Percentiles rank a stretch among this genome's conserved stretches.
Evolutionary conservation across 2,797 vertebrate genomes (phyloP).

Genomic region (Garrulus glandarius): DNA sequence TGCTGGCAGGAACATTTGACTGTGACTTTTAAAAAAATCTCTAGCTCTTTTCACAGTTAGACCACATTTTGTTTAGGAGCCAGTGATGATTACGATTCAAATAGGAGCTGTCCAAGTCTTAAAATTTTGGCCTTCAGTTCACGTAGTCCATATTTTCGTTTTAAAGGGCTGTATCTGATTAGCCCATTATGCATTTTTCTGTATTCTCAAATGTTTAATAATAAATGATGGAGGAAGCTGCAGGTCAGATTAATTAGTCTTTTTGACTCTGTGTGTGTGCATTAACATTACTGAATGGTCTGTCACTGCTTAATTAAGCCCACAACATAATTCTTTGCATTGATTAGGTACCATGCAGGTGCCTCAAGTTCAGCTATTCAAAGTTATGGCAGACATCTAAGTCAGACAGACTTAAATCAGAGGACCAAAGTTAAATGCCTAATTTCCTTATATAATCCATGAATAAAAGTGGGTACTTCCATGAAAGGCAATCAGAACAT

Average conservation of each 20-base stretch:
- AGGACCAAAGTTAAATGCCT: background rate
- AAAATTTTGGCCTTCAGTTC: background rate
- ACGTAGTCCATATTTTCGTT: background rate
- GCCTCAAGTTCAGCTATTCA: background rate
- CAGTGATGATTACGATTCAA: background rate
- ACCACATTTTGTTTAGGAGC: background rate
- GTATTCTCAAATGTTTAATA: conserved; percentile 59
- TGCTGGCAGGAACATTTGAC: background rate
- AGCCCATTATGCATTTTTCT: background rate
- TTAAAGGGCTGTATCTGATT: background rate
- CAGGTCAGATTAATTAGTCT: conserved; percentile 50
- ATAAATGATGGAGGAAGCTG: conserved; percentile 49
- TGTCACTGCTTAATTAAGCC: conserved; percentile 53
- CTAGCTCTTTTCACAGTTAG: background rate
- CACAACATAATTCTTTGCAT: conserved; percentile 39
- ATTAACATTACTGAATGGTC: conserved; percentile 55
- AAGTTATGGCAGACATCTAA: background rate
- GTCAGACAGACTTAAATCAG: background rate
- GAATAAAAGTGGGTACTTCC: background rate
- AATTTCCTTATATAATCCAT: background rate
- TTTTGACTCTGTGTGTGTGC: background rate
- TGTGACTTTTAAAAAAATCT: background rate
- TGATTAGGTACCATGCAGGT: conserved; percentile 9
- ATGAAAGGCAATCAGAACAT: background rate
- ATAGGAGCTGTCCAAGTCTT: background rate